Evolutionary conservation across 2,888 invertebrate species (phyloP), one percentile per base, ranked within the genome.

Genomic region (Scrobipalpa costella): DNA sequence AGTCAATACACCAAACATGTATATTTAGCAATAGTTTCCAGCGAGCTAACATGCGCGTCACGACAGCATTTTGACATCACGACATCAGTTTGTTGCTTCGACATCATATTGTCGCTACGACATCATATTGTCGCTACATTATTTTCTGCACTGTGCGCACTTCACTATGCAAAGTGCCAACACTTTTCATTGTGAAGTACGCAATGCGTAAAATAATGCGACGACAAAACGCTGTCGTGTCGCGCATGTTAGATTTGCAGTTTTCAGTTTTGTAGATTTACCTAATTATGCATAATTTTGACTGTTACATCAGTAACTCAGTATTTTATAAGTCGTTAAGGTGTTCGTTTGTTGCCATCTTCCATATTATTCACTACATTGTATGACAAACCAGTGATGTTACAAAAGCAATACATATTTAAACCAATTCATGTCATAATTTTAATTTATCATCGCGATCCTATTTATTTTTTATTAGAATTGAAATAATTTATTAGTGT

Each of bases 401-500:
- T 74, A 64, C 67, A 72, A 71, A 77, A 81, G 81, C 83, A 85
- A 73, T 73, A 71, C 71, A 67, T 70, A 33, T 17, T 15, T 58
- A 40, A 58, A 58, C 36, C 67, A 72, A 64, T 68, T 66, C 68
- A 66, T 61, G 62, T 64, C 68, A 69, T 67, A 69, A 70, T 70
- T 65, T 52, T 61, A 61, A 72, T 73, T 73, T 73, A 73, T 83
- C 78, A 80, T 81, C 77, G 79, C 72, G 71, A 79, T 76, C 74
- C 76, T 87, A 84, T 87, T 87, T 86, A 86, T 86, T 79, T 81
- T 81, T 78, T 77, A 81, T 80, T 86, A 86, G 83, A 82, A 79
- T 85, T 83, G 80, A 82, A 77, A 82, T 83, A 86, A 90, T 90
- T 90, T 90, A 90, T 90, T 90, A 74, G 82, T 86, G 90, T 90